These are phyloP conservation scores for Chorisops tibialis DNA, from an alignment of 2,888 invertebrate genomes.

Conservation along the genomic window DNA sequence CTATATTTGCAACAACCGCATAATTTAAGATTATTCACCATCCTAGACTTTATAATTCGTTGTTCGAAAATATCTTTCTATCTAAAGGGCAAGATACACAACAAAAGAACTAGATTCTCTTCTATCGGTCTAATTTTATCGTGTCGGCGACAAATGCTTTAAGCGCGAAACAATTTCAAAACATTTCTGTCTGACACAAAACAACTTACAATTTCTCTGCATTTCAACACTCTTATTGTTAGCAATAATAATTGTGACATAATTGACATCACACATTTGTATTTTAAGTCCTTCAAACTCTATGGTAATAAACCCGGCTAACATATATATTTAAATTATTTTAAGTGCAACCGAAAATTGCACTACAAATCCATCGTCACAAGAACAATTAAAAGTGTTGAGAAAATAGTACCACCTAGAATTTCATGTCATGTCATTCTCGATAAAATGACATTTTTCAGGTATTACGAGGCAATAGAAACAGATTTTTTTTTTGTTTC, in stretches of 20 bases:
- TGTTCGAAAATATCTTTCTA: too few species aligned
- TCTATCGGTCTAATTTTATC: too few species aligned
- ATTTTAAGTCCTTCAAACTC: too few species aligned
- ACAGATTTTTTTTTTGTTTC: slow-evolving; percentile 13
- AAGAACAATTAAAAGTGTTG: slow-evolving; percentile 21
- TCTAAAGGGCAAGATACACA: too few species aligned
- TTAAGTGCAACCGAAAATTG: slow-evolving; percentile 7
- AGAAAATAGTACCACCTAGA: slow-evolving; percentile 8
- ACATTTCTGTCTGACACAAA: neutral
- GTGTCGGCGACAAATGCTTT: too few species aligned
- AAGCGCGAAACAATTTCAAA: neutral
- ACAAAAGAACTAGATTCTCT: too few species aligned
- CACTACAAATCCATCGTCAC: slow-evolving; percentile 16
- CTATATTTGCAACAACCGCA: too few species aligned
- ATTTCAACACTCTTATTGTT: slow-evolving; percentile 6
- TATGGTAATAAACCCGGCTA: neutral
- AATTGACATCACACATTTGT: slow-evolving; percentile 4
- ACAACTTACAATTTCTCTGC: neutral
- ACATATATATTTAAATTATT: slow-evolving; percentile 1
- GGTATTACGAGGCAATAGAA: slow-evolving; percentile 3
- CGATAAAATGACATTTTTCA: neutral
- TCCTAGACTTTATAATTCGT: too few species aligned
- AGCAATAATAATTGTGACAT: slow-evolving; percentile 9
- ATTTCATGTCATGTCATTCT: neutral
- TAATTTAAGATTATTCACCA: too few species aligned